Evolutionary conservation across 2,113 vertebrate genomes (phyloP), one percentile per base, ranked within the genome.

Genomic region (Irena cyanogastra): DNA sequence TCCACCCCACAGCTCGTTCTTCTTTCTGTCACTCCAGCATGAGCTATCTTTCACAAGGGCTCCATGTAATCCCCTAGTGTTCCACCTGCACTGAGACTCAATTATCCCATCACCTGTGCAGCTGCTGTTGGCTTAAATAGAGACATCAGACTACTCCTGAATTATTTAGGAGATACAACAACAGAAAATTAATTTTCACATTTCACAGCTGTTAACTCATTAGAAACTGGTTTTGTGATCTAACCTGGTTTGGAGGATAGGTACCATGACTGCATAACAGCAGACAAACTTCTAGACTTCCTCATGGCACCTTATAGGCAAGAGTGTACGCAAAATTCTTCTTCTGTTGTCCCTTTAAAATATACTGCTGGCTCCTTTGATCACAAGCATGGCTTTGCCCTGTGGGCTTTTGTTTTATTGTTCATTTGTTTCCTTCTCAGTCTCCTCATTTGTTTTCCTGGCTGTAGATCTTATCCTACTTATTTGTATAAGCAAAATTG

Each of bases 401-500:
- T 94, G 53, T 84, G 52, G 76, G 50, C 56, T 64, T 95, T 94
- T 88, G 18, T 83, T 86, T 94, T 92, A 93, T 88, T 95, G 82
- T 54, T 93, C 68, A 76, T 96, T 98, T 97, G 60, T 95, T 97
- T 97, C 81, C 74, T 95, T 80, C 66, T 93, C 81, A 94, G 81
- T 14, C 54, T 91, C 30, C 33, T 97, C 84, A 95, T 98, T 97
- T 97, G 70, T 97, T 97, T 96, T 96, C 74, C 78, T 97, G 84
- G 50, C 91, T 96, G 44, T 95, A 91, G 94, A 93, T 95, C 71
- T 96, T 91, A 92, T 92, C 64, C 68, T 96, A 49, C 64, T 96
- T 87, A 74, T 97, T 97, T 97, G 77, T 97, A 95, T 97, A 95
- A 96, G 83, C 84, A 96, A 96, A 94, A 95, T 76, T 95, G 64